A percentile compares a stretch with the other conserved stretches of the same genome.
Conservation (phyloP, 2,797 vertebrate species). For the Rhinogobio ventralis region DNA sequence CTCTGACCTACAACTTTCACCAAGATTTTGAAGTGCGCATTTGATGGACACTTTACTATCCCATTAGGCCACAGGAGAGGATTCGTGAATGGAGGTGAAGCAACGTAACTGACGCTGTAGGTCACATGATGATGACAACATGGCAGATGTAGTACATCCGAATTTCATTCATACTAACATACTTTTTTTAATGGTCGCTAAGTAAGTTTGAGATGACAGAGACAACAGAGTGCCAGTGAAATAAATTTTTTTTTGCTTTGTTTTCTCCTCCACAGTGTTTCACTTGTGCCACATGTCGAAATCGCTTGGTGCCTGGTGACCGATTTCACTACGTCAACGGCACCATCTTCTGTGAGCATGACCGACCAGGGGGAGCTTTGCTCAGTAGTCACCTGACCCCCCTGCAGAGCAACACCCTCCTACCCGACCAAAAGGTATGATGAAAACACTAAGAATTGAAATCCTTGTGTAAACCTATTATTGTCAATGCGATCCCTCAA, state of each 20-base stretch:
- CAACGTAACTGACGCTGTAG: background rate
- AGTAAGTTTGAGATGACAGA: no score
- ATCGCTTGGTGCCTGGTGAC: slow-evolving; percentile 81
- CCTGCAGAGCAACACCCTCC: slow-evolving; percentile 73
- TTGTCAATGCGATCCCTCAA: background rate
- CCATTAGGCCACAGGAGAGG: background rate
- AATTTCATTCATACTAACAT: background rate
- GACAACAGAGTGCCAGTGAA: no score
- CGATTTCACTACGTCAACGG: slow-evolving; percentile 83
- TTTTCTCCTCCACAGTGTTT: slow-evolving; percentile 74
- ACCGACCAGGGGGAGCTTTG: slow-evolving; percentile 77
- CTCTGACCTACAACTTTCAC: background rate
- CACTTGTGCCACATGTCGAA: slow-evolving; percentile 82
- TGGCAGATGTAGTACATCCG: background rate
- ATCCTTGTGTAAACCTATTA: background rate
- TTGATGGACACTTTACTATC: background rate
- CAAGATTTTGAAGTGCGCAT: background rate
- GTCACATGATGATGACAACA: background rate
- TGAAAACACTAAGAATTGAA: background rate
- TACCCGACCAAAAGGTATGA: slow-evolving; percentile 81
- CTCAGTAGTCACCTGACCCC: slow-evolving; percentile 72
- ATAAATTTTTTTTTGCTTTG: background rate
- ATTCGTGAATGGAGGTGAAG: background rate
- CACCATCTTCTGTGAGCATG: slow-evolving; percentile 84
- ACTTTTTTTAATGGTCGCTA: no score